phyloP scores from a whole-genome alignment of 92 coral and sea anemone species.

The Zoanthus sansibaricus region DNA sequence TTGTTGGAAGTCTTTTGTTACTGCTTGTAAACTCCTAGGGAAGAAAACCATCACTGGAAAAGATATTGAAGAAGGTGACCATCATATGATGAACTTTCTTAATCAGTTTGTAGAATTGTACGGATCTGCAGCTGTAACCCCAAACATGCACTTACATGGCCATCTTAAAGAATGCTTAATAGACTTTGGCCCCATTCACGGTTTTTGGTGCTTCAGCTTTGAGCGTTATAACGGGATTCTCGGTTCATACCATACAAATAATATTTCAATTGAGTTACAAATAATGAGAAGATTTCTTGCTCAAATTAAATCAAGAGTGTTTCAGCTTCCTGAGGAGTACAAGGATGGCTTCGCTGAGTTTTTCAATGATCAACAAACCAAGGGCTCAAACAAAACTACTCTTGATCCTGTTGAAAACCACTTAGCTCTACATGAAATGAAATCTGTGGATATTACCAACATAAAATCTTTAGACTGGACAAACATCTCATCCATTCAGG shows the following conservation, averaged over 20 bases:
- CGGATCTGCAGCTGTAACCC: constrained; percentile 58
- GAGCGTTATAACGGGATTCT: constrained; percentile 20
- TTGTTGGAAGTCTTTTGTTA: constrained; percentile 66
- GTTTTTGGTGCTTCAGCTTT: background rate
- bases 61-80: constrained; percentile 60
- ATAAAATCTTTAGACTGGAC: constrained; percentile 55
- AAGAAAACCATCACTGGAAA: constrained; percentile 49
- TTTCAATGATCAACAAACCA: constrained; percentile 5
- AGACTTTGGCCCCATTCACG: constrained; percentile 67
- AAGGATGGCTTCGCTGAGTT: constrained; percentile 53
- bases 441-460: constrained; percentile 24
- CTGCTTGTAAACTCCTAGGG: constrained; percentile 64
- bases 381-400: constrained; percentile 59
- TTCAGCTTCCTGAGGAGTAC: constrained; percentile 48
- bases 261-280: constrained; percentile 62
- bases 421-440: constrained; percentile 33
- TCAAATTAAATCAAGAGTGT: constrained; percentile 49
- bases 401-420: constrained; percentile 38
- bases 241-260: constrained; percentile 61
- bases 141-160: constrained; percentile 71
- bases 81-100: constrained; percentile 40
- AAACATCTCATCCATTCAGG: constrained; percentile 10
- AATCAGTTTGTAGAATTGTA: constrained; percentile 50
- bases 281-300: constrained; percentile 66
- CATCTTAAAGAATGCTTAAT: constrained; percentile 60